Evolutionary conservation across 2,888 invertebrate genomes (phyloP).

Genomic region (Mycogona germanica): DNA sequence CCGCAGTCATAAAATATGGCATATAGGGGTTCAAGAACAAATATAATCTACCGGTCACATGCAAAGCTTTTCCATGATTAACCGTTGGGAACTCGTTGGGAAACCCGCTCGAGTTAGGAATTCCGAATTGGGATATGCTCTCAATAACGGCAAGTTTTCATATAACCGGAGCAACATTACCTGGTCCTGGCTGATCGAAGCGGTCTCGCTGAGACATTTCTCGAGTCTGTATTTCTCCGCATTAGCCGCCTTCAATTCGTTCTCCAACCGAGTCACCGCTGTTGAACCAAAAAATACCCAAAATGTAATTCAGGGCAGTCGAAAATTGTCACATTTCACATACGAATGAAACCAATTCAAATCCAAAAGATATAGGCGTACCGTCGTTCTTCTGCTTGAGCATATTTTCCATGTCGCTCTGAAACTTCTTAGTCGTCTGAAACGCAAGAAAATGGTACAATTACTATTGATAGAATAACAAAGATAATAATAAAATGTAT

Average conservation of each 20-base stretch:
- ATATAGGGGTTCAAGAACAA: too few species aligned
- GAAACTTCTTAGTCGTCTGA: conserved; percentile 27
- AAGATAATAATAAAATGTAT: conserved; percentile 24
- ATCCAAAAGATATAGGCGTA: neutral
- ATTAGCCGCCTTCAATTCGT: neutral
- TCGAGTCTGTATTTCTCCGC: neutral
- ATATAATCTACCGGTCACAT: too few species aligned
- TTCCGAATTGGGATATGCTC: too few species aligned
- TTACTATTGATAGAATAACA: neutral
- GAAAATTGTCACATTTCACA: neutral
- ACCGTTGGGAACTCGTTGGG: too few species aligned
- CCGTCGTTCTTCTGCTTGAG: conserved; percentile 8
- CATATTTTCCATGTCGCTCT: neutral
- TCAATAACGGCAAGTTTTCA: too few species aligned
- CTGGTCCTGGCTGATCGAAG: neutral
- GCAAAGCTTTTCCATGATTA: too few species aligned
- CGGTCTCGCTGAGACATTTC: too few species aligned
- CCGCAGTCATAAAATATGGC: too few species aligned
- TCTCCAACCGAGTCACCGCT: neutral
- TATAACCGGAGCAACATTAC: neutral
- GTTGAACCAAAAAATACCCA: neutral
- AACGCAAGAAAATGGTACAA: conserved; percentile 10
- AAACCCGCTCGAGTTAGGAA: too few species aligned
- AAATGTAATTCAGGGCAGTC: neutral
- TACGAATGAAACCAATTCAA: neutral